Conservation (phyloP, 2,888 invertebrate species). For the Stegana nigrithorax region DNA sequence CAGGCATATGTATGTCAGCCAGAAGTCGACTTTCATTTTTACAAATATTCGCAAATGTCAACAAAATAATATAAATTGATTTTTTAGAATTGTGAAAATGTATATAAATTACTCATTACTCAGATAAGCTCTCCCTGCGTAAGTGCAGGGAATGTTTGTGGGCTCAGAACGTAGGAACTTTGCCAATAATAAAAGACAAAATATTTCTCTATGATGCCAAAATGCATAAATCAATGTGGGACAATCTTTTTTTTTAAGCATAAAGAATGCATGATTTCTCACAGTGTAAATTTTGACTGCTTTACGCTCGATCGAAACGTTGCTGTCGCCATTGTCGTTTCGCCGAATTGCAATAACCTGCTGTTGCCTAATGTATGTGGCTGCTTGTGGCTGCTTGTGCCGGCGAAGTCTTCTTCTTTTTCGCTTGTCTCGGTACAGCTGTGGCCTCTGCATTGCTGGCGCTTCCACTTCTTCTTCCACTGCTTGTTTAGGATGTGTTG, state of each 20-base stretch:
- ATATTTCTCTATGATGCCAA: too few species aligned
- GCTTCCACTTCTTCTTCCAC: slow-evolving; percentile 2
- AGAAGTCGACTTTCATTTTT: too few species aligned
- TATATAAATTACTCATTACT: too few species aligned
- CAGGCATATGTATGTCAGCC: too few species aligned
- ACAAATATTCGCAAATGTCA: too few species aligned
- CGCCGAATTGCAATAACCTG: slow-evolving; percentile 63
- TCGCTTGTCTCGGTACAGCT: neutral
- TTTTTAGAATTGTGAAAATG: too few species aligned
- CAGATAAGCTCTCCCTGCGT: too few species aligned
- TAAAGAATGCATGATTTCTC: neutral
- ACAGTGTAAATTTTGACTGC: slow-evolving; percentile 13
- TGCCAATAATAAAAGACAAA: too few species aligned
- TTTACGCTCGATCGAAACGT: slow-evolving; percentile 24
- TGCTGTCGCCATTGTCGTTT: slow-evolving; percentile 45
- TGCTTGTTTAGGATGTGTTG: slow-evolving; percentile 56
- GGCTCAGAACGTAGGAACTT: too few species aligned
- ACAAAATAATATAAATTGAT: too few species aligned
- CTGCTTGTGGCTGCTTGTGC: slow-evolving; percentile 22
- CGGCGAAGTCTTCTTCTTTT: slow-evolving; percentile 20
- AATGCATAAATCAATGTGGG: too few species aligned
- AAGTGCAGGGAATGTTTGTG: too few species aligned
- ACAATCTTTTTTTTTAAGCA: neutral
- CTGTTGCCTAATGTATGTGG: slow-evolving; percentile 54
- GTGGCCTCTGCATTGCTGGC: slow-evolving; percentile 30